Base-by-base conservation (phyloP, 1,140 invertebrate genomes). In the Sitophilus oryzae region DNA sequence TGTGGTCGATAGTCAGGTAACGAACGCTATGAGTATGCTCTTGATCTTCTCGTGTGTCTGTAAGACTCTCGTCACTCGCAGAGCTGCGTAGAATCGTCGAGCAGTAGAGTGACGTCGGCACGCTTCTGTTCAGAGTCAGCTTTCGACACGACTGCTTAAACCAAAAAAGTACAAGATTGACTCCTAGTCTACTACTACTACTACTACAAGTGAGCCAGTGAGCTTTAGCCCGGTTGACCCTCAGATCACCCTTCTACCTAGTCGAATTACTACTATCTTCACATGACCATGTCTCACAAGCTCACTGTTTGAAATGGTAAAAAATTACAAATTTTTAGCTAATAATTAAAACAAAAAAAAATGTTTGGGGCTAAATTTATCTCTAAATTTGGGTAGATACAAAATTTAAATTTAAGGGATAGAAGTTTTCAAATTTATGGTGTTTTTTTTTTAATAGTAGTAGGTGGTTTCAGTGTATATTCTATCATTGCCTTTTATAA, bases 1-100 rank as follows among this genome's bases (percentile, higher is more conserved):
- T 70, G 65, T 69, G 69, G 69, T 58, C 64, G 66, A 65, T 68
- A 64, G 63, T 65, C 63, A 71, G 69, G 66, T 69, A 69, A 69
- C 57, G n/a, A n/a, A n/a, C n/a, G 62, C 58, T 59, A 62, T 66
- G 65, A 66, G 64, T 66, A 66, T 64, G 62, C 62, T 65, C 43
- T 56, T 54, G 55, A 60, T 52, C 61, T 63, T 63, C 64, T 67
- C 52, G 63, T 59, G 25, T n/a, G n/a, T n/a, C n/a, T 59, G 61
- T 66, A 48, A 46, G 50, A 38, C 37, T 51, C 44, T 46, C 60
- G 52, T 60, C 56, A 58, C 61, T 60, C 63, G 51, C 58, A 62
- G 58, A 64, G 18, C 66, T 66, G 56, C 66, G 62, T 65, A 63
- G 62, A 65, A 59, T 58, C 56, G 61, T 60, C 64, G 64, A 60